These are phyloP conservation scores for Macroteleia sp. DNA, from an alignment of 2,888 invertebrate species.

Conservation along the genomic window DNA sequence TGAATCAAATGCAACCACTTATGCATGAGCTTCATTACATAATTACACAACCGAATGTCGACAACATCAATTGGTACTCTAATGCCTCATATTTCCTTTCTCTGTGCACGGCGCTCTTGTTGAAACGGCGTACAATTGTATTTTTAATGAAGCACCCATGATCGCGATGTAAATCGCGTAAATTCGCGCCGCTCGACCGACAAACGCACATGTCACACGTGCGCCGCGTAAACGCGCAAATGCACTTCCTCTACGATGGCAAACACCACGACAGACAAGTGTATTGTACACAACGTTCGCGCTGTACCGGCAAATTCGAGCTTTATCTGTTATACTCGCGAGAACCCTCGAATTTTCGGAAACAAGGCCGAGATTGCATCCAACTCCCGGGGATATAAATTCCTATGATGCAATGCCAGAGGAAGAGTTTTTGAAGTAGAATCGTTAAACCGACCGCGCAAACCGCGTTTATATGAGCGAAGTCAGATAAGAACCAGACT, in stretches of 20 bases:
- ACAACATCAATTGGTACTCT: constrained; percentile 37
- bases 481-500: constrained; percentile 68
- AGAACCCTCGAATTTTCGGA: constrained; percentile 53
- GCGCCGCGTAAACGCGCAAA: constrained; percentile 27
- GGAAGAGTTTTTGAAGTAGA: constrained; percentile 58
- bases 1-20: constrained; percentile 15
- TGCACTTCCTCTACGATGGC: constrained; percentile 32
- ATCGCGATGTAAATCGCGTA: constrained; percentile 36
- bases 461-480: constrained; percentile 60
- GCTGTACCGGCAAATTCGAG: constrained; percentile 35
- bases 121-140: constrained; percentile 34
- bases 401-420: constrained; percentile 43
- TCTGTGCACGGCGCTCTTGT: neutral
- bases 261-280: constrained; percentile 45
- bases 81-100: constrained; percentile 38
- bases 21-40: constrained; percentile 36
- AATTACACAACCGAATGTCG: constrained; percentile 34
- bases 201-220: constrained; percentile 34
- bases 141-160: constrained; percentile 46
- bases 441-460: constrained; percentile 65
- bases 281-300: constrained; percentile 27
- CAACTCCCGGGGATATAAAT: constrained; percentile 59
- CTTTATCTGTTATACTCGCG: constrained; percentile 47
- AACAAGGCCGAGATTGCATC: constrained; percentile 59
- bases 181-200: constrained; percentile 31